Percentiles rank a stretch among this genome's conserved stretches.
Evolutionary conservation across 2,113 vertebrate species (phyloP).

Genomic region (Barnardius zonarius): DNA sequence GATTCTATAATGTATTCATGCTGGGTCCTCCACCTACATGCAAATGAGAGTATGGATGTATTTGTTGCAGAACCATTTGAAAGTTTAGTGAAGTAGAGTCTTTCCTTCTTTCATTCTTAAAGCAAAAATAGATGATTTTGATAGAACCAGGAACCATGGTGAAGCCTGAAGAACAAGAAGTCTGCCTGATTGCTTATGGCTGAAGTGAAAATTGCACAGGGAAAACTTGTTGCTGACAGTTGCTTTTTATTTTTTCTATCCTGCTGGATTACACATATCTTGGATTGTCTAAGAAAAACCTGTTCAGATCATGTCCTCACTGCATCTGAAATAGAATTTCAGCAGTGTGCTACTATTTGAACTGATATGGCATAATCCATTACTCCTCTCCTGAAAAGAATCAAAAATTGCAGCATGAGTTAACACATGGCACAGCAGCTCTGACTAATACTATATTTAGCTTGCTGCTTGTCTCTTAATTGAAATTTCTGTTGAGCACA

Average conservation of each 20-base stretch:
- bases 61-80: neutral
- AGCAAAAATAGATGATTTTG: neutral
- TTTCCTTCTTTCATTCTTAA: neutral
- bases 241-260: neutral
- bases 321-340: neutral
- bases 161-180: neutral
- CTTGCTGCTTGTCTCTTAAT: slow-evolving; percentile 11
- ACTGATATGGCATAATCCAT: neutral
- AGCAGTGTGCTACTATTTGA: neutral
- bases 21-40: neutral
- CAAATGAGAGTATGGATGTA: neutral
- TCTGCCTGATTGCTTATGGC: neutral
- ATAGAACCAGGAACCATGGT: neutral
- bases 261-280: neutral
- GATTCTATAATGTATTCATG: neutral
- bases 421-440: neutral
- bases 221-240: neutral
- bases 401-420: neutral
- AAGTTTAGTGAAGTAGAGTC: neutral
- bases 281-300: neutral
- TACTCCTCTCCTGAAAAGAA: neutral
- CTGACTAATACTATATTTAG: neutral
- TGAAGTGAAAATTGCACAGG: neutral
- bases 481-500: neutral
- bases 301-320: neutral